Conservation (phyloP, 2,113 vertebrate genomes). For the Aramus guarauna region DNA sequence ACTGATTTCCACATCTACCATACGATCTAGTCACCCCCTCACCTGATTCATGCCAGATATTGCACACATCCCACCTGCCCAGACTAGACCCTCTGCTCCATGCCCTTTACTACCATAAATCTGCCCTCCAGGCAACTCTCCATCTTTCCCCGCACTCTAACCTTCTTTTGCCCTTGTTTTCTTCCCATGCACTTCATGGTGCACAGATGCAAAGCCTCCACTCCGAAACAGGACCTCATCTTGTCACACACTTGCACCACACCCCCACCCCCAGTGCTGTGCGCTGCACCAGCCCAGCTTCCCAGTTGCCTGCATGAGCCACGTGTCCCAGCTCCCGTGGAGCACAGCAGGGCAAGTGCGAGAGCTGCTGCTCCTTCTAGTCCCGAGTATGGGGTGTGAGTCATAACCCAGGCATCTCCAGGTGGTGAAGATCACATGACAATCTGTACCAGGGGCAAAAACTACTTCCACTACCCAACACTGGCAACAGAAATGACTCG, state of each 20-base stretch:
- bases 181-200: not conserved
- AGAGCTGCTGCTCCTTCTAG: not conserved
- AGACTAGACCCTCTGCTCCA: not conserved
- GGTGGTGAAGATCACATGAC: not conserved
- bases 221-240: not conserved
- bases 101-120: not conserved
- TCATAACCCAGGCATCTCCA: not conserved
- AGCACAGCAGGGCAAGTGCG: not conserved
- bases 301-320: rapidly evolving
- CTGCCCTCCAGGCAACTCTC: not conserved
- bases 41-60: not conserved
- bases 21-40: not conserved
- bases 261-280: not conserved
- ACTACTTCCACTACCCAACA: not conserved
- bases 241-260: not conserved
- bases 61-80: not conserved
- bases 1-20: not conserved
- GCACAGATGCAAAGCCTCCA: not conserved
- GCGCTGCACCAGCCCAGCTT: not conserved
- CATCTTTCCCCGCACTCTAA: not conserved
- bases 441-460: not conserved
- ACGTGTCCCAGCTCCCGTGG: rapidly evolving
- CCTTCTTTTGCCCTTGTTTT: not conserved
- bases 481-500: rapidly evolving
- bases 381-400: rapidly evolving